Percentiles rank a stretch among this genome's conserved stretches.
These are phyloP conservation scores for Fratercula arctica DNA, from an alignment of 2,797 vertebrate species.

Conservation along the genomic window DNA sequence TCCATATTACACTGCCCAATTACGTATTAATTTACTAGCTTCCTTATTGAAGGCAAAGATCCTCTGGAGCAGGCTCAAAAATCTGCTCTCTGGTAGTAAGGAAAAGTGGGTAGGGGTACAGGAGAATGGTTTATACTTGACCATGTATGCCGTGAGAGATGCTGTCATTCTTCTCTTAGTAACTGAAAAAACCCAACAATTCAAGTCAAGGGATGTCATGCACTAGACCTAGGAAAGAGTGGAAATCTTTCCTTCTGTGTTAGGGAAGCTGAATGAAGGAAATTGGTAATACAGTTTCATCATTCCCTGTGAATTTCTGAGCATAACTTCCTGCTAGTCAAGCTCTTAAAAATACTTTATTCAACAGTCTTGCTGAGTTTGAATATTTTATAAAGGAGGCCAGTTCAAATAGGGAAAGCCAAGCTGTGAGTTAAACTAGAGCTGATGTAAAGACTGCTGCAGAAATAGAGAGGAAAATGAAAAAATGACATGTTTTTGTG, in stretches of 20 bases:
- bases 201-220: neutral
- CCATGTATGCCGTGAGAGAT: fast-evolving
- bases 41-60: neutral
- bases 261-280: neutral
- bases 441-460: neutral
- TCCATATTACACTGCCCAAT: neutral
- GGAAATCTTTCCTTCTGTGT: neutral
- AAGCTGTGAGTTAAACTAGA: neutral
- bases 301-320: neutral
- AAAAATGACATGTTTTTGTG: neutral
- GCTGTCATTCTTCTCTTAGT: neutral
- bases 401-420: neutral
- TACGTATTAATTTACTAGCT: neutral
- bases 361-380: neutral
- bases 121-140: neutral
- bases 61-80: neutral
- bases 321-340: neutral
- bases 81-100: neutral
- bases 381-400: neutral
- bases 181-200: neutral
- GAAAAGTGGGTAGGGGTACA: fast-evolving
- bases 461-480: neutral
- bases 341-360: neutral
- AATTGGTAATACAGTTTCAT: neutral
- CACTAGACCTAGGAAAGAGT: neutral